These are phyloP conservation scores for Dinocampus coccinellae DNA, from an alignment of 2,888 invertebrate genomes.

Conservation along the genomic window DNA sequence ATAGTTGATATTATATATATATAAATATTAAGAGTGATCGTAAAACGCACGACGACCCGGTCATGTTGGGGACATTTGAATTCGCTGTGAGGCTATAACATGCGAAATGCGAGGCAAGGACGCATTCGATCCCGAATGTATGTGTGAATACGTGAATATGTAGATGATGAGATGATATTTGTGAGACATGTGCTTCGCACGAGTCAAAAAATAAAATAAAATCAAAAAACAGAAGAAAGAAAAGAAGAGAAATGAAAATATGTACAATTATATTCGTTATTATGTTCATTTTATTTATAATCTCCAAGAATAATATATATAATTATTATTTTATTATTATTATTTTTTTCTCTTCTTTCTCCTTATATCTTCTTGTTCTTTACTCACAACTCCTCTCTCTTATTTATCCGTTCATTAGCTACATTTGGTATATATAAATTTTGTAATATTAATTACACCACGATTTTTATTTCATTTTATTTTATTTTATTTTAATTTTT, in stretches of 20 bases:
- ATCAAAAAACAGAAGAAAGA: too few relatives aligned
- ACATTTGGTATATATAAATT: not conserved
- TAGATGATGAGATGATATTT: not conserved
- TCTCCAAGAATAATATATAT: not conserved
- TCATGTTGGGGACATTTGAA: constrained; percentile 36
- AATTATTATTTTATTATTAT: not conserved
- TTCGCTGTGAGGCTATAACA: constrained; percentile 33
- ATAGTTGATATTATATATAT: not conserved
- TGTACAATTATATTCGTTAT: not conserved
- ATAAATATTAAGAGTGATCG: constrained; percentile 47
- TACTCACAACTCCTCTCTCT: not conserved
- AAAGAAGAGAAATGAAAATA: too few relatives aligned
- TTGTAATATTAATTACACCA: not conserved
- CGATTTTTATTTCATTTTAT: constrained; percentile 18
- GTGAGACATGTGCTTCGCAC: not conserved
- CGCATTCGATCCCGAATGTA: constrained; percentile 35
- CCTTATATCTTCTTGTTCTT: not conserved
- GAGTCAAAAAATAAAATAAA: too few relatives aligned
- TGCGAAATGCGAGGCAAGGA: constrained; percentile 45
- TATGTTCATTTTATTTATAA: not conserved
- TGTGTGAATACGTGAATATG: too few relatives aligned
- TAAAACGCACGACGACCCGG: constrained; percentile 43
- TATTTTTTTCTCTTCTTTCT: not conserved
- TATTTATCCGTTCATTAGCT: not conserved
- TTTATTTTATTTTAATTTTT: too few relatives aligned